Conservation (phyloP, 2,888 invertebrate genomes). For the Hemicrepidius hirtus region DNA sequence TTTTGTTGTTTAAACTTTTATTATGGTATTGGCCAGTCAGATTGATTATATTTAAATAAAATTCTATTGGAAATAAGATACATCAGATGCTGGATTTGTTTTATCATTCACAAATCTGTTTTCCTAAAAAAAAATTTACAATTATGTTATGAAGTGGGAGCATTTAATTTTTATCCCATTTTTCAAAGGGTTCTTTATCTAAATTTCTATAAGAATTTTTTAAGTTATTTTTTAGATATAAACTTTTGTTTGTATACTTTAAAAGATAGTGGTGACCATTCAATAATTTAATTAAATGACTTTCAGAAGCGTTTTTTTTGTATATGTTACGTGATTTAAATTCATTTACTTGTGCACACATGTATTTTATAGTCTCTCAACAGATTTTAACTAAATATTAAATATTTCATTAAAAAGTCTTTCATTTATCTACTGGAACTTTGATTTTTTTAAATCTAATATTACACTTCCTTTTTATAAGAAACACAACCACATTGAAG, state of each 20-base stretch:
- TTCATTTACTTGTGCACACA: slow-evolving; percentile 43
- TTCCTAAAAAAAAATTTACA: slow-evolving; percentile 12
- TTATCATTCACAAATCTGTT: slow-evolving; percentile 3
- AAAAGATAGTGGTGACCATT: slow-evolving; percentile 13
- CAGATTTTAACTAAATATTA: slow-evolving; percentile 47
- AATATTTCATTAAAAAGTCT: slow-evolving; percentile 49
- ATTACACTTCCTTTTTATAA: no score
- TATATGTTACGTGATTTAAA: slow-evolving; percentile 42
- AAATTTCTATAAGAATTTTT: slow-evolving; percentile 37
- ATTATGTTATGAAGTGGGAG: slow-evolving; percentile 37
- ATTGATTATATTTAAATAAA: no score
- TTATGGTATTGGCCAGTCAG: no score
- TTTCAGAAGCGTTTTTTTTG: slow-evolving; percentile 19
- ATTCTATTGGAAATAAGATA: slow-evolving; percentile 19
- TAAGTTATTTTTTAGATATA: slow-evolving; percentile 48
- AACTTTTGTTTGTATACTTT: slow-evolving; percentile 34
- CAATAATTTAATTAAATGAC: background rate
- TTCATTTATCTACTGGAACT: slow-evolving; percentile 15
- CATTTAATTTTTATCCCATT: slow-evolving; percentile 36
- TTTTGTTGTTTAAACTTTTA: no score
- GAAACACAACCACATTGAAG: no score
- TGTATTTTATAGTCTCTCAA: slow-evolving; percentile 51
- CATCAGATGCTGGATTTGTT: slow-evolving; percentile 21
- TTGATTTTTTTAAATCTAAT: background rate
- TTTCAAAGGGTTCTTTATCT: slow-evolving; percentile 13